These are phyloP conservation scores for Ancistrus triradiatus DNA, from an alignment of 2,113 vertebrate genomes.

Conservation along the genomic window DNA sequence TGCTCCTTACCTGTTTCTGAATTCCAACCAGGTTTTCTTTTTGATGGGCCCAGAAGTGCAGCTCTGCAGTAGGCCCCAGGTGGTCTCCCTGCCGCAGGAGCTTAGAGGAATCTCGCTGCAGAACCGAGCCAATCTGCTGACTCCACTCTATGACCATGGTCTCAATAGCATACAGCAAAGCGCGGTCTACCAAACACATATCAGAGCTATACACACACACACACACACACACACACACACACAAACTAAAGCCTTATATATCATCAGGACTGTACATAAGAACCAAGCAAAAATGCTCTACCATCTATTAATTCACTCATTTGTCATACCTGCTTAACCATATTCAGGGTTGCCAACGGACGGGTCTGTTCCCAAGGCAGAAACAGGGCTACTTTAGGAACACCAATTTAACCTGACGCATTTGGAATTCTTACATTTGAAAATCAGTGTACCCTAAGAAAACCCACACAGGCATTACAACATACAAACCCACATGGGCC, in stretches of 20 bases:
- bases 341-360: no score
- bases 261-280: background rate
- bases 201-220: slow-evolving; percentile 51
- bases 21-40: slow-evolving; percentile 68
- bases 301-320: background rate
- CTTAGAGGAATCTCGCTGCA: slow-evolving; percentile 65
- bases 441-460: background rate
- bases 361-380: no score
- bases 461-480: background rate
- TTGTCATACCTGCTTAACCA: background rate
- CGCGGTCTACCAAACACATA: slow-evolving; percentile 58
- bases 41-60: slow-evolving; percentile 69
- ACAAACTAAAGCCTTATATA: slow-evolving; percentile 23
- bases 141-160: slow-evolving; percentile 67
- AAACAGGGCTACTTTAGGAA: no score
- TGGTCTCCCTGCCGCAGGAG: slow-evolving; percentile 59
- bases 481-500: background rate
- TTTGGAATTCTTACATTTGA: no score
- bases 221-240: slow-evolving; percentile 8
- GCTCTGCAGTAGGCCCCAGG: slow-evolving; percentile 63
- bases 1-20: slow-evolving; percentile 62
- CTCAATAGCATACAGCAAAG: slow-evolving; percentile 67
- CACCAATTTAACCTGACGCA: no score
- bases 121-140: slow-evolving; percentile 59
- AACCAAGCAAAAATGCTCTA: background rate